A percentile compares a stretch with the other conserved stretches of the same genome.
These are phyloP conservation scores for Aporrectodea caliginosa DNA, from an alignment of 1,140 invertebrate genomes.

Conservation along the genomic window DNA sequence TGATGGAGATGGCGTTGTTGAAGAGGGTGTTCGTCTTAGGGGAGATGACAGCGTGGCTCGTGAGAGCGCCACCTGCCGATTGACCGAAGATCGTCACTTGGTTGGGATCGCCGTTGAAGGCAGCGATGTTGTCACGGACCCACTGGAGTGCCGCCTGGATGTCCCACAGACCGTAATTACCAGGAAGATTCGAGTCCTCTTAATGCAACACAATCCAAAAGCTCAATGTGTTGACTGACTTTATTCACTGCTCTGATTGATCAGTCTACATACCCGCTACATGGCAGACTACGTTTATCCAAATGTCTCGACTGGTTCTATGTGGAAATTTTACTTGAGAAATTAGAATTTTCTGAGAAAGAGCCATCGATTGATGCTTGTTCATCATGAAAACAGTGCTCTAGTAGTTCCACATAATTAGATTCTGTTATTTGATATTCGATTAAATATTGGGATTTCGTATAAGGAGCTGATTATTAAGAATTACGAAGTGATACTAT, in stretches of 20 bases:
- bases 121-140: constrained; percentile 53
- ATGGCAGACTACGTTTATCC: not conserved
- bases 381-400: not conserved
- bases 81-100: constrained; percentile 43
- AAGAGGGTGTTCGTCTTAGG: constrained; percentile 6
- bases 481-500: not conserved
- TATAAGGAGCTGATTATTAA: no score
- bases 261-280: not conserved
- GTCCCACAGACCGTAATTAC: constrained; percentile 68
- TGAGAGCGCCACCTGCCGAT: constrained; percentile 36
- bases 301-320: not conserved
- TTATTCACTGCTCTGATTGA: not conserved
- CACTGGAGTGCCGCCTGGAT: constrained; percentile 84
- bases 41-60: constrained; percentile 9
- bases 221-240: not conserved
- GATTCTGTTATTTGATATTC: no score
- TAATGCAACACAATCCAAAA: not conserved
- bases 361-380: not conserved
- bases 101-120: constrained; percentile 41
- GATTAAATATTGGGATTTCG: no score
- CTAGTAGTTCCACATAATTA: no score
- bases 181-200: constrained; percentile 58
- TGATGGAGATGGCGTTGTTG: constrained; percentile 1
- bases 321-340: not conserved
- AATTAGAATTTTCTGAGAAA: not conserved